phyloP scores from a whole-genome alignment of 2,888 invertebrate species.

The Xanthia togata region DNA sequence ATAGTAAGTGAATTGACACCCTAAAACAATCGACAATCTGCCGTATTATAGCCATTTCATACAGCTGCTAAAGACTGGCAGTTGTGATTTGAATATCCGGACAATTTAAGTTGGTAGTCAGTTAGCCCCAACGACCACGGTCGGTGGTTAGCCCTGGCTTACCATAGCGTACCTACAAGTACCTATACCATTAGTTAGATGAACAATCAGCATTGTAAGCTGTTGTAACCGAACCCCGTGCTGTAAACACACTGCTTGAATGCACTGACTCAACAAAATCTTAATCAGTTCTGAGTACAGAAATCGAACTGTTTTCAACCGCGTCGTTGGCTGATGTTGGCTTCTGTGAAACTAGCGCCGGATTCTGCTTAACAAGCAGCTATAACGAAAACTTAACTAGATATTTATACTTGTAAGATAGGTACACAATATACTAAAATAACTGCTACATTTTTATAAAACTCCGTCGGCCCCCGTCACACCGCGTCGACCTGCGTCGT shows the following conservation, averaged over 20 bases:
- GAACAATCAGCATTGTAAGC: conserved; percentile 19
- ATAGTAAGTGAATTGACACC: neutral
- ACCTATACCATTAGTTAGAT: neutral
- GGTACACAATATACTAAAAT: too few relatives aligned
- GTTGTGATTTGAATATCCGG: neutral
- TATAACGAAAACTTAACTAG: neutral
- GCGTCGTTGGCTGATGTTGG: conserved; percentile 60
- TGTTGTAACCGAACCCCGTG: conserved; percentile 19
- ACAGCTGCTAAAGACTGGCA: neutral
- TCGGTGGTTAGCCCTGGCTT: neutral
- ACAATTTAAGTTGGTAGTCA: neutral
- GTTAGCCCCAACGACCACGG: neutral
- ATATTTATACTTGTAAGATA: conserved; percentile 1
- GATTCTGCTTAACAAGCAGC: conserved; percentile 1
- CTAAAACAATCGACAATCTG: neutral
- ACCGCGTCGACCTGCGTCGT: too few relatives aligned
- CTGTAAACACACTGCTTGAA: conserved; percentile 41
- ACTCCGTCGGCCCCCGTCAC: too few relatives aligned
- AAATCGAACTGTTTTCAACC: conserved; percentile 49
- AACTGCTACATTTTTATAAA: too few relatives aligned
- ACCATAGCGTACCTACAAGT: too few relatives aligned
- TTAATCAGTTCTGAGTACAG: conserved; percentile 63
- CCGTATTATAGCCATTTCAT: neutral
- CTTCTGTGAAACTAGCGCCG: conserved; percentile 68
- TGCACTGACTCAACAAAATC: conserved; percentile 21